These are phyloP conservation scores for Battus philenor DNA, from an alignment of 1,140 invertebrate species.

Conservation along the genomic window DNA sequence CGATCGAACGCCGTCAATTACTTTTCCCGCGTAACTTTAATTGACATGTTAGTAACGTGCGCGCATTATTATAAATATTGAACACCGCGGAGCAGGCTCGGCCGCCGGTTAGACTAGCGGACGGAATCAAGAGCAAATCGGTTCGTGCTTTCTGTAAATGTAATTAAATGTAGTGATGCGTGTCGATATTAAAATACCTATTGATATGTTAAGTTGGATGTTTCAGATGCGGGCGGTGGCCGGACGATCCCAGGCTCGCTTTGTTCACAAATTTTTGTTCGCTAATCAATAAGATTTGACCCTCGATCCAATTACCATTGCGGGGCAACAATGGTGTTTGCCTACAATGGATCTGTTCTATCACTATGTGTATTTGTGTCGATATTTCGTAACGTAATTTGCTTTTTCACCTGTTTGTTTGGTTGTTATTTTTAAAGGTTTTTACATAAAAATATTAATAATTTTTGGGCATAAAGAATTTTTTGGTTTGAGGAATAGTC, in stretches of 20 bases:
- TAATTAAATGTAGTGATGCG: conserved; percentile 71
- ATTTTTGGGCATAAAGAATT: too few species aligned
- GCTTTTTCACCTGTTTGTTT: neutral
- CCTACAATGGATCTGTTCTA: conserved; percentile 36
- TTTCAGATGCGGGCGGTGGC: conserved; percentile 45
- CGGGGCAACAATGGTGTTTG: conserved; percentile 39
- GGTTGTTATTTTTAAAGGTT: too few species aligned
- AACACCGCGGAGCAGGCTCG: conserved; percentile 20
- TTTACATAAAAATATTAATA: too few species aligned
- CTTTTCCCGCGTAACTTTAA: conserved; percentile 48
- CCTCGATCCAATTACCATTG: conserved; percentile 56
- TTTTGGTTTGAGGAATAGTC: too few species aligned
- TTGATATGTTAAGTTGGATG: conserved; percentile 69
- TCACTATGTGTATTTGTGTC: conserved; percentile 20
- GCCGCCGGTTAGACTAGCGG: conserved; percentile 21
- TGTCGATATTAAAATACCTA: conserved; percentile 67
- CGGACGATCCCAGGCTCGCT: conserved; percentile 45
- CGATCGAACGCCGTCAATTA: conserved; percentile 58
- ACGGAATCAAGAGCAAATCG: conserved; percentile 33
- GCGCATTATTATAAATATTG: conserved; percentile 50
- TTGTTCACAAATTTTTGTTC: conserved; percentile 62
- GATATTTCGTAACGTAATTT: conserved; percentile 1
- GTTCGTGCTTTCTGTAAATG: conserved; percentile 44
- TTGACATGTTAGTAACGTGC: conserved; percentile 57
- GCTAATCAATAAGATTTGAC: conserved; percentile 61